Evolutionary conservation across 2,113 vertebrate genomes (phyloP).

Genomic region (Coptodon bakossiorum): DNA sequence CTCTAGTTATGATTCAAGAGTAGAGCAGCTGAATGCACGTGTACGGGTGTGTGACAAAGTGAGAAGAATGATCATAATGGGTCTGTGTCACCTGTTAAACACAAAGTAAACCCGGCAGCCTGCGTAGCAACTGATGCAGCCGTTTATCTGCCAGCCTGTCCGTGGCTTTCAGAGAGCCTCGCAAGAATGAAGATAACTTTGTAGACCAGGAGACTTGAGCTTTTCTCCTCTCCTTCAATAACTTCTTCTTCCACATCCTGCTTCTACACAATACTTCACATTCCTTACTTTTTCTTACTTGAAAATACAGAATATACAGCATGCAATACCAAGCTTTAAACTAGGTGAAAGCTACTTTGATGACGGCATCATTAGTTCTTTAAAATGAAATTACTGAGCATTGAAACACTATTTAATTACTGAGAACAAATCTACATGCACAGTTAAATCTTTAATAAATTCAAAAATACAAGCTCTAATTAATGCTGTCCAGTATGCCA

Average conservation of each 20-base stretch:
- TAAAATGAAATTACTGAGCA: neutral
- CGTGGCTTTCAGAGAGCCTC: neutral
- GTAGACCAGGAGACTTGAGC: neutral
- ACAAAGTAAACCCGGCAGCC: neutral
- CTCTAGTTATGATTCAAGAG: neutral
- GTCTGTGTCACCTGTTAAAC: neutral
- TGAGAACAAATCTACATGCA: neutral
- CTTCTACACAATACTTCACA: neutral
- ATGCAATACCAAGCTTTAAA: neutral
- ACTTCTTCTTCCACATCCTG: neutral
- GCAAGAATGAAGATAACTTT: neutral
- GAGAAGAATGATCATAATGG: neutral
- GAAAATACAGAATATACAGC: neutral
- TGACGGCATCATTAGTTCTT: neutral
- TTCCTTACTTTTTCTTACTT: neutral
- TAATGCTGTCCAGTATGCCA: neutral
- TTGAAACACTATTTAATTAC: neutral
- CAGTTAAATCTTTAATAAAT: neutral
- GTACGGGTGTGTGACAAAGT: neutral
- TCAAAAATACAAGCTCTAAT: neutral
- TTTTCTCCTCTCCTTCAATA: neutral
- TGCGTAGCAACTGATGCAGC: neutral
- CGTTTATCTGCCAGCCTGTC: slow-evolving; percentile 46
- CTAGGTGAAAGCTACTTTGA: neutral
- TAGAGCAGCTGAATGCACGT: neutral